These are phyloP conservation scores for Malurus elegans DNA, from an alignment of 2,113 vertebrate species.

Conservation along the genomic window DNA sequence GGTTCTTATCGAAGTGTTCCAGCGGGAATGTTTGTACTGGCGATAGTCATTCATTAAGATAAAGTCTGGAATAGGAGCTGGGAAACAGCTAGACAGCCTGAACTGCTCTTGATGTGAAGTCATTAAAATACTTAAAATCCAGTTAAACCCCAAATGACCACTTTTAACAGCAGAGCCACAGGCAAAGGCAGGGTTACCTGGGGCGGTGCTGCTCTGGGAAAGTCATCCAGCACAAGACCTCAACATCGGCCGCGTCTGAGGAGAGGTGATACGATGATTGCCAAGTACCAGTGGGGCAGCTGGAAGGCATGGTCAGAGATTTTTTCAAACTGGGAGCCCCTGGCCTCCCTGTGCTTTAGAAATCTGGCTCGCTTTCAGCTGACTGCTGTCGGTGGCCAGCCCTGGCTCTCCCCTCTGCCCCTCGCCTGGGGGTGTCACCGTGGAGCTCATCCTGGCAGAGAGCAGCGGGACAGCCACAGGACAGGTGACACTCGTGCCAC, in stretches of 20 bases:
- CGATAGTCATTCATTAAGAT: background rate
- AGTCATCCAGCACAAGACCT: background rate
- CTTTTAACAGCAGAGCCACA: accelerated
- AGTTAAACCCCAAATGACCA: accelerated
- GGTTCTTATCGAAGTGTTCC: background rate
- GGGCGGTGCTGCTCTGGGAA: background rate
- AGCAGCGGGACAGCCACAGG: background rate
- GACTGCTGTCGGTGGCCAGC: accelerated
- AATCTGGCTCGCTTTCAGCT: background rate
- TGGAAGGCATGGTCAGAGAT: background rate
- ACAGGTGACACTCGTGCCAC: accelerated
- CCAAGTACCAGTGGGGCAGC: background rate
- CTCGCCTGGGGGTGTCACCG: too few relatives aligned
- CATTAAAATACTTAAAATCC: background rate
- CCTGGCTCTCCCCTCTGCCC: background rate
- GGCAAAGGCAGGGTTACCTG: accelerated
- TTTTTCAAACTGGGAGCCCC: background rate
- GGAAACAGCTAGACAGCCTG: background rate
- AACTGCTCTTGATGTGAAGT: background rate
- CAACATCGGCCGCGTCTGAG: accelerated
- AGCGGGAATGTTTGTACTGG: background rate
- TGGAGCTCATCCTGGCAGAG: background rate
- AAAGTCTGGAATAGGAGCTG: background rate
- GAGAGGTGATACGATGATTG: background rate
- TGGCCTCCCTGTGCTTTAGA: background rate